Percentiles rank a stretch among this genome's conserved stretches.
Conservation (phyloP, 2,797 vertebrate species). For the Loris lydekkerianus region DNA sequence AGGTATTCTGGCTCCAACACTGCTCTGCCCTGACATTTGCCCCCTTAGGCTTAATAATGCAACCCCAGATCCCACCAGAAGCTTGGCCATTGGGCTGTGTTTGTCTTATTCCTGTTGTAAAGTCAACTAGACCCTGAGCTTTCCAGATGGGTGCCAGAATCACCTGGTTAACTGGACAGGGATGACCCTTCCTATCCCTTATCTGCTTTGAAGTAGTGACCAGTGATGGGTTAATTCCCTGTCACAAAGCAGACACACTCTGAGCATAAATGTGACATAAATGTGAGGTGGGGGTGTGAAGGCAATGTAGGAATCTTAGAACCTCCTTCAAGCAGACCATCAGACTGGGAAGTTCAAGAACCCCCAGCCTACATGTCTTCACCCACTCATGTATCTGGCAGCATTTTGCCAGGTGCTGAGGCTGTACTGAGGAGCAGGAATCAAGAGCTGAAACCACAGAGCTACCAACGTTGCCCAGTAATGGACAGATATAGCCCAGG, state of each 20-base stretch:
- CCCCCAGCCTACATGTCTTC: neutral
- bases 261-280: neutral
- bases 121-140: neutral
- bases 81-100: neutral
- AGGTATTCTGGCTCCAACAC: neutral
- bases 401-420: accelerated
- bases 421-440: neutral
- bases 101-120: accelerated
- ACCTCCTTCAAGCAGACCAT: neutral
- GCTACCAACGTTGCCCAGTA: accelerated
- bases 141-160: neutral
- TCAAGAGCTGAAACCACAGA: neutral
- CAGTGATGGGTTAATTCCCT: constrained; percentile 65
- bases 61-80: neutral
- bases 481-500: neutral
- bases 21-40: neutral
- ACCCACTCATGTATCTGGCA: neutral
- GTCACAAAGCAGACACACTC: constrained; percentile 74
- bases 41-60: neutral
- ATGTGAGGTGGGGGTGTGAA: neutral
- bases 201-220: neutral
- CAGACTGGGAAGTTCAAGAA: neutral
- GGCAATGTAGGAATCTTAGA: neutral
- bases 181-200: neutral
- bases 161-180: neutral